Evolutionary conservation across 1,140 invertebrate genomes (phyloP).

Genomic region (Lanistes nyassanus): DNA sequence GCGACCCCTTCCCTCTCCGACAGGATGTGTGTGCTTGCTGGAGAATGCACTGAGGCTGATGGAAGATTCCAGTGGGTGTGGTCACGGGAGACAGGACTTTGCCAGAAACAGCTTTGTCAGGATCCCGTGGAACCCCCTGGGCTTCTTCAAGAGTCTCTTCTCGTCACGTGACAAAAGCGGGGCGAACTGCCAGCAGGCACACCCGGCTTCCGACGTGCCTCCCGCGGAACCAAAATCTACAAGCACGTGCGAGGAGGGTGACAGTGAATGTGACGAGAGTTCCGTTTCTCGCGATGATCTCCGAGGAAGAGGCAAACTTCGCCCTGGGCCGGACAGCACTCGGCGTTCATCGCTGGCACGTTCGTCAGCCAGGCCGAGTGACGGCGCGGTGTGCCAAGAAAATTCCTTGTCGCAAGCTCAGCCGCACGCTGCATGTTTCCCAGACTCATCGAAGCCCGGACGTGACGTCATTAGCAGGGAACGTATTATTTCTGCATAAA

Average conservation of each 20-base stretch:
- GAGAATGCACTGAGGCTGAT: not conserved
- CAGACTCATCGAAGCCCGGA: too few relatives aligned
- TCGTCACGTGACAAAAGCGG: not conserved
- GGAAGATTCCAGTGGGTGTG: not conserved
- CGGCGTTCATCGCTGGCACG: too few relatives aligned
- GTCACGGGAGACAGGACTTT: not conserved
- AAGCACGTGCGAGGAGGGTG: not conserved
- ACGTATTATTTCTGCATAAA: too few relatives aligned
- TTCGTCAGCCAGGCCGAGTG: too few relatives aligned
- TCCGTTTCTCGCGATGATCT: not conserved
- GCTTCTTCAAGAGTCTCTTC: slow-evolving; percentile 12
- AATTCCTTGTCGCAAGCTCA: too few relatives aligned
- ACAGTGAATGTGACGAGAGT: too few relatives aligned
- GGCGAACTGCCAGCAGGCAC: not conserved
- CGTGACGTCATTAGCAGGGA: too few relatives aligned
- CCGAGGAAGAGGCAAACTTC: not conserved
- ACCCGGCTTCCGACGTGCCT: not conserved
- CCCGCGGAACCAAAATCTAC: not conserved
- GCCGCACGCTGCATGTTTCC: too few relatives aligned
- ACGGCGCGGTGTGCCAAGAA: too few relatives aligned
- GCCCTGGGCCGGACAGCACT: too few relatives aligned
- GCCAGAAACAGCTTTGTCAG: not conserved
- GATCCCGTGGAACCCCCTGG: slow-evolving; percentile 2
- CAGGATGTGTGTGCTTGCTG: slow-evolving; percentile 9
- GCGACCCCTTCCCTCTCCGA: not conserved